phyloP scores from a whole-genome alignment of 2,888 invertebrate genomes.

The Dasypogon diadema region DNA sequence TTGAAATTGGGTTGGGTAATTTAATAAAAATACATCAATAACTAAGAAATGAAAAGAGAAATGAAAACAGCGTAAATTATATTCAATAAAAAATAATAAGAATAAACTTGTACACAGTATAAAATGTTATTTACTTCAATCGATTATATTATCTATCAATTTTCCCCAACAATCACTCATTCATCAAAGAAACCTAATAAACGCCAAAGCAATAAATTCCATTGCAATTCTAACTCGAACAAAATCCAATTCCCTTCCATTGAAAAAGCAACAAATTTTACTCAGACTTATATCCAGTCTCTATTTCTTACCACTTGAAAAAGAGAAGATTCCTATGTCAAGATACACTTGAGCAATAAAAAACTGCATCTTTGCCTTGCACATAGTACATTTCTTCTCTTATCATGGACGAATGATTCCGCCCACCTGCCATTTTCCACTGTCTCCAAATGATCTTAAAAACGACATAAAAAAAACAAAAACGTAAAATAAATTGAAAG shows the following conservation, averaged over 20 bases:
- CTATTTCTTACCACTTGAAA: background rate
- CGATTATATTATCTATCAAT: too few species aligned
- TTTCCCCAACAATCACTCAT: too few species aligned
- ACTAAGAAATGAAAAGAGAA: too few species aligned
- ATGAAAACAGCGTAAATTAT: too few species aligned
- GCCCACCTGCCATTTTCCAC: constrained; percentile 23
- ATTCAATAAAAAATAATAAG: too few species aligned
- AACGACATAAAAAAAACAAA: background rate
- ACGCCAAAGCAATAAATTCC: too few species aligned
- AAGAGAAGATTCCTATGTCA: constrained; percentile 4
- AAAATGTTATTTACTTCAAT: too few species aligned
- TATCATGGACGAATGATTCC: constrained; percentile 25
- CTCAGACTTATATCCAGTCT: background rate
- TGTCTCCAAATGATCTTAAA: constrained; percentile 24
- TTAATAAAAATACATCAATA: too few species aligned
- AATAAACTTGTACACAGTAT: too few species aligned
- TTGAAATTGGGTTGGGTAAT: too few species aligned
- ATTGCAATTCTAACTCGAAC: constrained; percentile 18
- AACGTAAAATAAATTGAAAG: constrained; percentile 14
- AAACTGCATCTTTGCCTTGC: constrained; percentile 20
- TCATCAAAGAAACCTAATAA: too few species aligned
- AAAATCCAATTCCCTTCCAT: constrained; percentile 18
- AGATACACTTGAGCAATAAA: constrained; percentile 13
- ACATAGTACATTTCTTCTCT: constrained; percentile 23
- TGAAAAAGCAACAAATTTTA: constrained; percentile 22